Percentiles rank a stretch among this genome's conserved stretches.
Evolutionary conservation across 2,888 invertebrate genomes (phyloP).

Genomic region (Acleris sparsana): DNA sequence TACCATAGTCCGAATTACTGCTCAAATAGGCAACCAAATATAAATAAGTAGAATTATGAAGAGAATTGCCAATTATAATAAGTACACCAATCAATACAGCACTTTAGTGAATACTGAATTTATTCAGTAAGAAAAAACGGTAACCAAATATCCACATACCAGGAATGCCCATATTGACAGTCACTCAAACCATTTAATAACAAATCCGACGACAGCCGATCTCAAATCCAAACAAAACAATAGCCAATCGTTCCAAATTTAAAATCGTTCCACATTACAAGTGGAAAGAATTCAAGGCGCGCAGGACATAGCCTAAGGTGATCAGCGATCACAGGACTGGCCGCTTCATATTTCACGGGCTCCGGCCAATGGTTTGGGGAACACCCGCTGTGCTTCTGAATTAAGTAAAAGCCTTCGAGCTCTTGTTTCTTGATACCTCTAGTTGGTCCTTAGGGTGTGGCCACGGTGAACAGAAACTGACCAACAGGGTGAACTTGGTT

Average conservation of each 20-base stretch:
- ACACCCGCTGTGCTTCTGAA: constrained; percentile 89
- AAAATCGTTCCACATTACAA: constrained; percentile 51
- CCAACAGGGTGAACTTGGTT: no score
- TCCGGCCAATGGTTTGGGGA: constrained; percentile 76
- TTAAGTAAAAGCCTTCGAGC: constrained; percentile 89
- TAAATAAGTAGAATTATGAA: background rate
- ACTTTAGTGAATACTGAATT: no score
- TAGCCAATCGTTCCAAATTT: constrained; percentile 35
- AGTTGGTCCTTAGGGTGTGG: constrained; percentile 60
- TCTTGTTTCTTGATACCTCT: constrained; percentile 83
- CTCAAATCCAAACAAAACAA: constrained; percentile 25
- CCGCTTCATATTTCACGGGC: constrained; percentile 80
- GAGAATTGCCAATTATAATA: background rate
- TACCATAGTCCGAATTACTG: no score
- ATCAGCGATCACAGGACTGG: constrained; percentile 56
- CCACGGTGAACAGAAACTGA: constrained; percentile 37
- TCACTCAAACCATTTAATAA: constrained; percentile 11
- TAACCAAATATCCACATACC: no score
- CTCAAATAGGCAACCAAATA: no score
- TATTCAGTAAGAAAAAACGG: no score
- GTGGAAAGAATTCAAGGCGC: constrained; percentile 68
- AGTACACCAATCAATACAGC: no score
- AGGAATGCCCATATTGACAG: no score
- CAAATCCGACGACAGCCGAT: constrained; percentile 15
- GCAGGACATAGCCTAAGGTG: constrained; percentile 75